phyloP scores from a whole-genome alignment of 2,113 vertebrate species.

The Hepsetus odoe region DNA sequence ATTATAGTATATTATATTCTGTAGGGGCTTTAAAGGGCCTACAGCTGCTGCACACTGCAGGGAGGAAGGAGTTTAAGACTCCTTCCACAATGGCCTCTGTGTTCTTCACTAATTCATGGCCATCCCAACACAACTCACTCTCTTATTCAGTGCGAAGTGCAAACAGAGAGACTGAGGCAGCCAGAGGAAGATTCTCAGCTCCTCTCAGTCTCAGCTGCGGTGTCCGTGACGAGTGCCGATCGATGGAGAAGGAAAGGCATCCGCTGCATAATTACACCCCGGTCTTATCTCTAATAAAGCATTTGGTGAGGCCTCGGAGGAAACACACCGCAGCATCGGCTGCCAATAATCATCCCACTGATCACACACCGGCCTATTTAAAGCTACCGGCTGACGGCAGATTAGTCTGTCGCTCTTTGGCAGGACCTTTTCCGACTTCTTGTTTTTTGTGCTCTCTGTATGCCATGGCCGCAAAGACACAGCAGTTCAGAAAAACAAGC shows the following conservation, averaged over 20 bases:
- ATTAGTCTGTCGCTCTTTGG: background rate
- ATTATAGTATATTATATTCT: too few relatives aligned
- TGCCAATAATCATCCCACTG: constrained; percentile 60
- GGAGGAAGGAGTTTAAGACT: too few relatives aligned
- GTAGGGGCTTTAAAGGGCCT: too few relatives aligned
- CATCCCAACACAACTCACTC: background rate
- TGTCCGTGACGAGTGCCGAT: constrained; percentile 61
- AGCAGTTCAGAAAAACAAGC: constrained; percentile 58
- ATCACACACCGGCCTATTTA: background rate
- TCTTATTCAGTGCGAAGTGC: background rate
- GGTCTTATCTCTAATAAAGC: constrained; percentile 68
- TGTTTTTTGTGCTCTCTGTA: background rate
- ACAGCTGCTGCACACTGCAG: background rate
- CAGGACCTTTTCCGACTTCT: background rate
- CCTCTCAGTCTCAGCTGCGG: constrained; percentile 45
- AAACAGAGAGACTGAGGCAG: constrained; percentile 11
- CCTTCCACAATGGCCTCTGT: background rate
- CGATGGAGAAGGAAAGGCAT: constrained; percentile 43
- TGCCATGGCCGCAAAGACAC: constrained; percentile 3
- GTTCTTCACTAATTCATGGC: constrained; percentile 22
- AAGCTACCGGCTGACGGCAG: background rate
- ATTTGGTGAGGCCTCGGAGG: constrained; percentile 52
- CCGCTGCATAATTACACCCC: constrained; percentile 66
- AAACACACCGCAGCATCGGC: constrained; percentile 41
- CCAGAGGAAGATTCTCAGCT: background rate